These are phyloP conservation scores for Onychomys leucogaster DNA, from an alignment of 2,797 vertebrate species.

Conservation along the genomic window DNA sequence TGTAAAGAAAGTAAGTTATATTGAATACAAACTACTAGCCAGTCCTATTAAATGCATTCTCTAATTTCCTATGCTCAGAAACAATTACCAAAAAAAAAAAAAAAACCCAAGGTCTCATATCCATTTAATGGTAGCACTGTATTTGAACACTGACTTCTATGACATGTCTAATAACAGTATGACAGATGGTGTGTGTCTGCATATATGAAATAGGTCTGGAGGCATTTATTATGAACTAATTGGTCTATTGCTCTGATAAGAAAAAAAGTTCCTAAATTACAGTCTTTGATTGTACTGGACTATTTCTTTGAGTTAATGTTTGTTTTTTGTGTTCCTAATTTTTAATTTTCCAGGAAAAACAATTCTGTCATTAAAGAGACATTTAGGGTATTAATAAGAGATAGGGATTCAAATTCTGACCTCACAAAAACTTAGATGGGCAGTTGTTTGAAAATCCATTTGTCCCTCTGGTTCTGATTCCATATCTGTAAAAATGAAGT, in stretches of 20 bases:
- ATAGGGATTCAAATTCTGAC: background rate
- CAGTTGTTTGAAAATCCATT: background rate
- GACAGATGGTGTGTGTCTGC: background rate
- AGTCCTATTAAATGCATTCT: slow-evolving; percentile 45
- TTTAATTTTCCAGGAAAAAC: slow-evolving; percentile 29
- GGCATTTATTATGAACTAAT: background rate
- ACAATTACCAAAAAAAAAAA: no score
- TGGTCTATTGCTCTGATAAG: background rate
- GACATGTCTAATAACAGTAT: background rate
- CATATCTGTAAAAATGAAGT: background rate
- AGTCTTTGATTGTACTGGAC: background rate
- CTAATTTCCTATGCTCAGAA: slow-evolving; percentile 1
- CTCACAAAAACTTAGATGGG: background rate
- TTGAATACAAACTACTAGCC: background rate
- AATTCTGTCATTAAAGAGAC: background rate
- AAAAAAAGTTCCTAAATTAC: background rate
- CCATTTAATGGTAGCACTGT: background rate
- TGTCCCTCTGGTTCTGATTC: slow-evolving; percentile 1
- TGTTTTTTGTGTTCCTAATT: slow-evolving; percentile 52
- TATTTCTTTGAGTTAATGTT: slow-evolving; percentile 28
- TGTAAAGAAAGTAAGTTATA: slow-evolving; percentile 1
- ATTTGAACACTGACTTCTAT: slow-evolving; percentile 28
- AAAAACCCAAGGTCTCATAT: background rate
- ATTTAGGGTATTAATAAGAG: background rate
- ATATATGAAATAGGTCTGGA: background rate